These are phyloP conservation scores for Neoarius graeffei DNA, from an alignment of 2,113 vertebrate genomes.

Conservation along the genomic window DNA sequence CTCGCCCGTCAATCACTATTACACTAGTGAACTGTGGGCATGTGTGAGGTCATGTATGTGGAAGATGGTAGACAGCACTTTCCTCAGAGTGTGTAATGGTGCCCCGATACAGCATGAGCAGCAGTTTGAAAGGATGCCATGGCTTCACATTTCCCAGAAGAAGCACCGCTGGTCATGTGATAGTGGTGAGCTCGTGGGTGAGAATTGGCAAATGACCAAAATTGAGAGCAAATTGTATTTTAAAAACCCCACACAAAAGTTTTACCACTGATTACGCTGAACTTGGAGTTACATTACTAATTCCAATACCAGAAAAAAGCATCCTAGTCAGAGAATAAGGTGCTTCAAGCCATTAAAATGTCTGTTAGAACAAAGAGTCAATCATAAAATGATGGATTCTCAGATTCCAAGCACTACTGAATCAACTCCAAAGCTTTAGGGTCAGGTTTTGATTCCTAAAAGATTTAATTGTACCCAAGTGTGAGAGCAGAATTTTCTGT, in stretches of 20 bases:
- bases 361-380: neutral
- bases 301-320: neutral
- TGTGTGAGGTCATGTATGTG: neutral
- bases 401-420: neutral
- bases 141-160: neutral
- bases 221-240: neutral
- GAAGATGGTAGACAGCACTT: neutral
- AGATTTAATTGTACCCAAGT: neutral
- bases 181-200: neutral
- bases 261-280: neutral
- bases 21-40: neutral
- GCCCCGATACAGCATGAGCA: neutral
- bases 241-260: no score
- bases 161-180: neutral
- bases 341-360: neutral
- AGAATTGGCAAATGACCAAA: neutral
- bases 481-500: neutral
- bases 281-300: neutral
- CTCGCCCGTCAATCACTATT: neutral
- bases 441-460: neutral
- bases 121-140: neutral
- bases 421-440: neutral
- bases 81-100: neutral
- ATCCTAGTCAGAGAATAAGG: neutral
- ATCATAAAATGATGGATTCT: neutral